Conservation (phyloP, 1,140 invertebrate species). For the Drosophila melanogaster region Release_6_plus_ISO1_MT NT_037436.4:20608001-20608500, state of each 20-base stretch:
- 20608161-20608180: slow-evolving; percentile 75
- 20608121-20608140: slow-evolving; percentile 55
- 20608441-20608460: too few relatives aligned
- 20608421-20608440: too few relatives aligned
- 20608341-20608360: too few relatives aligned
- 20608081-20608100: slow-evolving; percentile 69
- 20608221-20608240: slow-evolving; percentile 29
- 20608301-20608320: too few relatives aligned
- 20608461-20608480: too few relatives aligned
- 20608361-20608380: too few relatives aligned
- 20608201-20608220: slow-evolving; percentile 42
- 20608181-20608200: slow-evolving; percentile 55
- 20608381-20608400: too few relatives aligned
- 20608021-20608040: slow-evolving; percentile 57
- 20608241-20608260: slow-evolving; percentile 5
- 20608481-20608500: not conserved
- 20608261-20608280: not conserved
- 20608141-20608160: slow-evolving; percentile 22
- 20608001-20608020: slow-evolving; percentile 10
- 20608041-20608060: slow-evolving; percentile 81
- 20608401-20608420: too few relatives aligned
- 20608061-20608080: slow-evolving; percentile 76
- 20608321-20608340: too few relatives aligned
- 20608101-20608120: slow-evolving; percentile 72
- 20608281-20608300: not conserved